Percentiles rank a stretch among this genome's conserved stretches.
Evolutionary conservation across 2,888 invertebrate species (phyloP).

Genomic region (Cyrtodaria siliqua): DNA sequence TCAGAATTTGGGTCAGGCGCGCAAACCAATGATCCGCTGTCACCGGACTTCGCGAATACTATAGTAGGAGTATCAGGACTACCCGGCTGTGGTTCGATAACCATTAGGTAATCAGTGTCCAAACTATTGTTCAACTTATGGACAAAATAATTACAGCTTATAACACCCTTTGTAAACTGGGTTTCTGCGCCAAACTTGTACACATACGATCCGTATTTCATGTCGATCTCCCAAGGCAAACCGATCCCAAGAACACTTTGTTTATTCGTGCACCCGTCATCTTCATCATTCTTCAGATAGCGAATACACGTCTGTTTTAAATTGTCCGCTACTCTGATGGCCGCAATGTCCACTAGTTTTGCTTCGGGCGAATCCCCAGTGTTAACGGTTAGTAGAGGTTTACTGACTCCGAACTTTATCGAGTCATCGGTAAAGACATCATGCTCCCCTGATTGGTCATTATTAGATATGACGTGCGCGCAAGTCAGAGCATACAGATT

Average conservation of each 20-base stretch:
- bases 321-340: slow-evolving; percentile 13
- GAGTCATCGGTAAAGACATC: slow-evolving; percentile 25
- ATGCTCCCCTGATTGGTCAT: not conserved
- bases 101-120: slow-evolving; percentile 4
- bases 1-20: slow-evolving; percentile 9
- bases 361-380: not conserved
- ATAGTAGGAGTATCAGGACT: not conserved
- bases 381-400: slow-evolving; percentile 5
- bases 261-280: slow-evolving; percentile 17
- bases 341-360: slow-evolving; percentile 34
- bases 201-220: slow-evolving; percentile 2
- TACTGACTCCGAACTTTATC: slow-evolving; percentile 14
- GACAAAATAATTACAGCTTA: slow-evolving; percentile 25
- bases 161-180: slow-evolving; percentile 23
- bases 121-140: not conserved
- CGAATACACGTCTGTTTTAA: slow-evolving; percentile 13
- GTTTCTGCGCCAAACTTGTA: slow-evolving; percentile 37
- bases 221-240: not conserved
- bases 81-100: slow-evolving; percentile 31
- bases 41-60: slow-evolving; percentile 22
- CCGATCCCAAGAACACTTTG: not conserved
- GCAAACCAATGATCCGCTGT: slow-evolving; percentile 36
- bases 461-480: slow-evolving; percentile 41
- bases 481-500: slow-evolving; percentile 38
- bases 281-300: slow-evolving; percentile 30